Conservation (phyloP, 2,113 vertebrate genomes). For the human region GRCh38 chr1:44661001-44661500, state of each 20-base stretch:
- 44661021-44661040: constrained; percentile 6
- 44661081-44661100: background rate
- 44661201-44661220: background rate
- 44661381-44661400: no score
- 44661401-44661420: no score
- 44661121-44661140: background rate
- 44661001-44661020: constrained; percentile 2
- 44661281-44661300: no score
- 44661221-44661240: background rate
- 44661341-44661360: no score
- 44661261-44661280: no score
- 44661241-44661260: background rate
- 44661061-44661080: background rate
- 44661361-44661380: no score
- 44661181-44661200: constrained; percentile 23
- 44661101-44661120: background rate
- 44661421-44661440: no score
- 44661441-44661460: no score
- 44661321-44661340: no score
- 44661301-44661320: no score
- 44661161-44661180: background rate
- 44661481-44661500: no score
- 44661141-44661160: background rate
- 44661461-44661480: no score
- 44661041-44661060: constrained; percentile 16